Conservation (phyloP, 2,113 vertebrate species). For the Saguinus imperator region DNA sequence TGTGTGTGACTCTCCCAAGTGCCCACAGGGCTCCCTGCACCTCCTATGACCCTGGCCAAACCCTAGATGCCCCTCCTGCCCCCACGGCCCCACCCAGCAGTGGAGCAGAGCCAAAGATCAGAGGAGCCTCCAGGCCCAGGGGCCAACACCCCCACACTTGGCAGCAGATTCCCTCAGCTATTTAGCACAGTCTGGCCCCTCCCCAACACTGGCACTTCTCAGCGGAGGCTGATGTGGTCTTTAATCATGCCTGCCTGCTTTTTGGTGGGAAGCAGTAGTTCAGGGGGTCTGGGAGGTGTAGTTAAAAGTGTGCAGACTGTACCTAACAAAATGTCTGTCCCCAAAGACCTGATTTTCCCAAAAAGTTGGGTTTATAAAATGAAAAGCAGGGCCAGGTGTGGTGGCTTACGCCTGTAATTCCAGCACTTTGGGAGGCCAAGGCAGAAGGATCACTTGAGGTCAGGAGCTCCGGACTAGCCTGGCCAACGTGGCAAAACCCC, state of each 20-base stretch:
- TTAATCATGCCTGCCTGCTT: fast-evolving
- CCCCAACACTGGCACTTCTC: neutral
- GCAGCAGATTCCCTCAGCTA: neutral
- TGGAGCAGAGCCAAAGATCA: neutral
- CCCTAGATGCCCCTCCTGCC: neutral
- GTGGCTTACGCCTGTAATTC: too few species aligned
- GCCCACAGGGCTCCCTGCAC: neutral
- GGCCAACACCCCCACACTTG: neutral
- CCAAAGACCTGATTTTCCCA: neutral
- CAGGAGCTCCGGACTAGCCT: too few species aligned
- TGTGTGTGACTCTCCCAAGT: neutral
- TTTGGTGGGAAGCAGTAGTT: neutral
- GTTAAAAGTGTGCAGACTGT: neutral
- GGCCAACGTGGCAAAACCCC: too few species aligned
- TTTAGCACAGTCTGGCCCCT: neutral
- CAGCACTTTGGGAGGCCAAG: too few species aligned
- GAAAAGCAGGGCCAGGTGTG: too few species aligned
- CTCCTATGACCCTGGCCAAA: neutral
- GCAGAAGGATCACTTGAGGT: too few species aligned
- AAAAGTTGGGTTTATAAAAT: neutral
- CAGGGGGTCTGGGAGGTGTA: neutral
- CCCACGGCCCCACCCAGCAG: too few species aligned
- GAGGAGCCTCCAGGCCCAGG: neutral
- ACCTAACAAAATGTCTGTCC: neutral
- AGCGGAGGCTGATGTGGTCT: fast-evolving